Percentiles rank a stretch among this genome's conserved stretches.
Conservation (phyloP, 2,113 vertebrate species). For the Odobenus rosmarus region DNA sequence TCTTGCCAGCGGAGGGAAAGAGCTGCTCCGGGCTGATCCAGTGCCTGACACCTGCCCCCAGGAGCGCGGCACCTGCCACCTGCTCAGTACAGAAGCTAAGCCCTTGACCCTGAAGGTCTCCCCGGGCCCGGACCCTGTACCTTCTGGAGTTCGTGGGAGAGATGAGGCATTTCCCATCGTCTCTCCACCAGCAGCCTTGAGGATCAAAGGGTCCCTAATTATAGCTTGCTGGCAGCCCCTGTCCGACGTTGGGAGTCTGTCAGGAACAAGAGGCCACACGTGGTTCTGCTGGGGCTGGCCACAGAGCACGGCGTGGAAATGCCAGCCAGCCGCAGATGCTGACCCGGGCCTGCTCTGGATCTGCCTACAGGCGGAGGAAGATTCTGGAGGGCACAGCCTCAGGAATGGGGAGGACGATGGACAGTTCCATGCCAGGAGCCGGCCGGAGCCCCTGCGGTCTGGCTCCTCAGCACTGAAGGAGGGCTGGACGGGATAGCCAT, state of each 20-base stretch:
- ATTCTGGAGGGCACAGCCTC: background rate
- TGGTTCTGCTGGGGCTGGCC: background rate
- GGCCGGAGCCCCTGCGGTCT: background rate
- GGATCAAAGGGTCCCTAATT: background rate
- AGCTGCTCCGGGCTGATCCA: background rate
- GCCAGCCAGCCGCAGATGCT: accelerated
- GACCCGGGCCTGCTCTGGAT: background rate
- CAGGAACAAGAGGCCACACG: accelerated
- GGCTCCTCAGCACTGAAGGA: background rate
- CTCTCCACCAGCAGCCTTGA: background rate
- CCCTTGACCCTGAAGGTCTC: background rate
- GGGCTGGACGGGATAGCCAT: background rate
- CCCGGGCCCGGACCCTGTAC: background rate
- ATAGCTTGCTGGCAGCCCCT: accelerated
- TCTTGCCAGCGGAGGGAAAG: accelerated
- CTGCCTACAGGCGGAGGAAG: background rate
- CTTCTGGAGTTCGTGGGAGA: background rate
- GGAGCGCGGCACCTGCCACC: background rate
- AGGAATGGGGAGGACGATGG: background rate
- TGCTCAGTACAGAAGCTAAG: accelerated
- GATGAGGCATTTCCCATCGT: background rate
- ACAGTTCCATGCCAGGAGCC: background rate
- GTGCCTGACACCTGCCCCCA: background rate
- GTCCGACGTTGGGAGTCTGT: background rate
- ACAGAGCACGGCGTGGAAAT: accelerated